Percentiles rank a stretch among this genome's conserved stretches.
phyloP scores from a whole-genome alignment of 2,113 vertebrate species.

The Gopherus flavomarginatus region DNA sequence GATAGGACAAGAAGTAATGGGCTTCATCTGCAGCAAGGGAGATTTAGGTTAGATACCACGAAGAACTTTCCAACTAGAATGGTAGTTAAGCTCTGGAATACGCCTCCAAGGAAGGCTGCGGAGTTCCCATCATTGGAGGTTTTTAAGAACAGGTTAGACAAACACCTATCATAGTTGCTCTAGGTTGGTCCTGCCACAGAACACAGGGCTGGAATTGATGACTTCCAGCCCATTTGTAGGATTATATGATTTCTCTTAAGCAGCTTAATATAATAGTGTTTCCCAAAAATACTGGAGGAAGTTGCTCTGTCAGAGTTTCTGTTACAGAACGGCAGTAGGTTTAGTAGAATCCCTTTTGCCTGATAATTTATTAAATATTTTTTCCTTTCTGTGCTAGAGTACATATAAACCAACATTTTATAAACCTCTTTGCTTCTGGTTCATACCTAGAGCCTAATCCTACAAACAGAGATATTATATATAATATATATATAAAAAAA shows the following conservation, averaged over 20 bases:
- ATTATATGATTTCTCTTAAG: not conserved
- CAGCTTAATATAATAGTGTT: not conserved
- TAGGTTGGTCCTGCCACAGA: not conserved
- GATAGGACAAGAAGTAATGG: not conserved
- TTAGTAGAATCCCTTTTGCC: slow-evolving; percentile 36
- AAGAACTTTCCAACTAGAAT: not conserved
- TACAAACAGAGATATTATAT: slow-evolving; percentile 12
- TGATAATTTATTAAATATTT: not conserved
- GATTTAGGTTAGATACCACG: no score
- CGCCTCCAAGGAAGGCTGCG: not conserved
- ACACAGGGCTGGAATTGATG: not conserved
- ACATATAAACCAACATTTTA: not conserved
- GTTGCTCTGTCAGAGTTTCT: not conserved
- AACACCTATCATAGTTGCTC: not conserved
- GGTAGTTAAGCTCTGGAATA: not conserved
- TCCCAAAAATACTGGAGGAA: not conserved
- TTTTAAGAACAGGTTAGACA: no score
- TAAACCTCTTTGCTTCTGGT: slow-evolving; percentile 17
- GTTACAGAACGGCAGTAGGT: not conserved
- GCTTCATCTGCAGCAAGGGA: not conserved
- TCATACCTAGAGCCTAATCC: slow-evolving; percentile 26
- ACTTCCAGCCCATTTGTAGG: not conserved
- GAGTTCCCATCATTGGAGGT: not conserved
- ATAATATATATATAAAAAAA: no score
- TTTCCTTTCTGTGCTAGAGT: not conserved